Base-by-base conservation (phyloP, 92 coral and sea anemone species). In the Bergia sp. region DNA sequence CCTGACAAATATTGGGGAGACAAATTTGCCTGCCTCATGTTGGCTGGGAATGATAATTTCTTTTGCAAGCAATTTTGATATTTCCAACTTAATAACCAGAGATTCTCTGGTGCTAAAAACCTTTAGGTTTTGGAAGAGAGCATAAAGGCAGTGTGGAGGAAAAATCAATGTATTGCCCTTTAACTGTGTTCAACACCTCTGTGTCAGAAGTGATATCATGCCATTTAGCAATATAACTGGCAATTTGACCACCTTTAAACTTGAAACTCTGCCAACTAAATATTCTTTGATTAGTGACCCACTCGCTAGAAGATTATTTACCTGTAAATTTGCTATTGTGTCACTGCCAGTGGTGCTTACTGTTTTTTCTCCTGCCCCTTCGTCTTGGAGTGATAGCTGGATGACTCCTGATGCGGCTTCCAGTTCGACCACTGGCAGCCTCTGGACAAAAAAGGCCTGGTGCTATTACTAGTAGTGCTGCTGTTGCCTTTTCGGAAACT, bases 361-460 rank as follows among this genome's bases (percentile, higher is more conserved):
- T 75, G 79, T 40, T 75, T 75, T 40, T 75, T 39, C 79, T 40
- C 79, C 79, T 75, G 79, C 21, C 20, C 50, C 79, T 75, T 38
- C 79, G 79, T 72, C 74, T 72, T 72, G 76, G 76, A 41, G 76
- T 41, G 39, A 72, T 72, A 72, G 76, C 76, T 72, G 76, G 76
- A 49, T 15, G 74, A 40, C 73, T 87, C 53, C 50, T 18, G 42
- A 72, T 67, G 72, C 37, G 58, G 36, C 82, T 86, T 61, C 80
- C 72, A 78, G 55, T 71, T 72, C 91, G 47, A 74, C 58, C 67
- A 66, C 87, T 57, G 91, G 67, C 86, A 10, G 76, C 81, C 88
- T 69, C 86, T 42, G 38, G 80, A 39, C 58, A 89, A 82, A 89
- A 88, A 89, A 82, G 80, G 81, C 91, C 82, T 89, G 87, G 65